Conservation (phyloP, 2,888 invertebrate species). For the Habrosyne pyritoides region DNA sequence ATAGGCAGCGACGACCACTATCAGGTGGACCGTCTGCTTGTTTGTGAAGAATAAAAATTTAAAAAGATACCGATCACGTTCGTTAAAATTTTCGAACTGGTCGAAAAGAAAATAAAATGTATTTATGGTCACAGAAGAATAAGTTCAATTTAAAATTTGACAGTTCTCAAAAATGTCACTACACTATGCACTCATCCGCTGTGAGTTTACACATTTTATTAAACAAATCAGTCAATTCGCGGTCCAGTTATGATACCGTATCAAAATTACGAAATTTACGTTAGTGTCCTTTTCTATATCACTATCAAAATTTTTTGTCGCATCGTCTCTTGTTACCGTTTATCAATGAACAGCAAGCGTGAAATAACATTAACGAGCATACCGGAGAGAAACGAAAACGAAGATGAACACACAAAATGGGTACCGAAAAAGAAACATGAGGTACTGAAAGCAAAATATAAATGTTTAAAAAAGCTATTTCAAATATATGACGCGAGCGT, state of each 20-base stretch:
- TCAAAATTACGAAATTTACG: conserved; percentile 63
- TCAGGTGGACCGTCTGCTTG: too few species aligned
- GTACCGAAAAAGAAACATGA: conserved; percentile 77
- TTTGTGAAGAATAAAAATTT: background rate
- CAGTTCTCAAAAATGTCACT: conserved; percentile 51
- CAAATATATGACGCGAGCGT: conserved; percentile 75
- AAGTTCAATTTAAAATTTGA: conserved; percentile 10
- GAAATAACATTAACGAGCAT: conserved; percentile 52
- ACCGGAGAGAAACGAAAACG: conserved; percentile 58
- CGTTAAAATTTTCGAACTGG: background rate
- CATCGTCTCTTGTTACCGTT: conserved; percentile 27
- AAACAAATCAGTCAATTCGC: conserved; percentile 36
- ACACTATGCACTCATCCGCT: conserved; percentile 48
- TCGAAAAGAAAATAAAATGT: background rate
- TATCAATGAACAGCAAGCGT: conserved; percentile 49
- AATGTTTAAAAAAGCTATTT: conserved; percentile 73
- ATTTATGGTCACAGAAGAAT: background rate
- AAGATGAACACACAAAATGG: conserved; percentile 63
- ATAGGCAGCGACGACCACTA: too few species aligned
- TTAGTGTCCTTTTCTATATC: conserved; percentile 56
- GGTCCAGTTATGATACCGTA: conserved; percentile 63
- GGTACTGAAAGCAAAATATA: conserved; percentile 74
- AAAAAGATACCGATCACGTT: background rate
- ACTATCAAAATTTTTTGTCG: conserved; percentile 59
- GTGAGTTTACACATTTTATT: conserved; percentile 25